phyloP scores from a whole-genome alignment of 2,113 vertebrate species.

The Eptesicus fuscus region DNA sequence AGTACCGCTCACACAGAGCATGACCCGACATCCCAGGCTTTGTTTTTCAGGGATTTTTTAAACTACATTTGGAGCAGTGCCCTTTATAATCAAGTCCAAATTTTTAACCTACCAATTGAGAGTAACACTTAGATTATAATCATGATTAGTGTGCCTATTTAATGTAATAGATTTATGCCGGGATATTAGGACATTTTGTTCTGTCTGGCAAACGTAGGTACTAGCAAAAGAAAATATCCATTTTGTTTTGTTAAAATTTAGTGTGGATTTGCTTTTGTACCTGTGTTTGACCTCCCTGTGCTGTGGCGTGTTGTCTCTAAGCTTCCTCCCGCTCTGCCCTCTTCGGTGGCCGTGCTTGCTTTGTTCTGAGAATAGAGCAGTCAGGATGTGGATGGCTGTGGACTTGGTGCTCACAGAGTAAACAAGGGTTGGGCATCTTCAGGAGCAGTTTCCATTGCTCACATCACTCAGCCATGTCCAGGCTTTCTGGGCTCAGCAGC shows the following conservation, averaged over 20 bases:
- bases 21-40: background rate
- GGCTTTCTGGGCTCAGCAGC: background rate
- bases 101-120: constrained; percentile 72
- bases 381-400: background rate
- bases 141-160: constrained; percentile 64
- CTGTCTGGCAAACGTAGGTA: constrained; percentile 49
- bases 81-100: constrained; percentile 59
- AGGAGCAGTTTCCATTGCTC: background rate
- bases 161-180: constrained; percentile 45
- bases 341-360: background rate
- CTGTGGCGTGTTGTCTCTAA: background rate
- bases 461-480: background rate
- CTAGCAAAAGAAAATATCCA: constrained; percentile 48
- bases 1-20: background rate
- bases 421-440: background rate
- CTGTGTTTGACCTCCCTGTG: background rate
- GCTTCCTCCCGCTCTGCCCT: background rate
- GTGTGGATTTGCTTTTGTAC: background rate
- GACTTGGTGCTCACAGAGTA: background rate
- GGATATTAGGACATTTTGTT: constrained; percentile 63
- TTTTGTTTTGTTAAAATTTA: constrained; percentile 44
- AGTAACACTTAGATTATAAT: constrained; percentile 64
- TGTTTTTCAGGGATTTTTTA: background rate
- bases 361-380: background rate
- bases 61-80: constrained; percentile 55